Conservation (phyloP, 2,888 invertebrate species). For the Epinotia demarniana region DNA sequence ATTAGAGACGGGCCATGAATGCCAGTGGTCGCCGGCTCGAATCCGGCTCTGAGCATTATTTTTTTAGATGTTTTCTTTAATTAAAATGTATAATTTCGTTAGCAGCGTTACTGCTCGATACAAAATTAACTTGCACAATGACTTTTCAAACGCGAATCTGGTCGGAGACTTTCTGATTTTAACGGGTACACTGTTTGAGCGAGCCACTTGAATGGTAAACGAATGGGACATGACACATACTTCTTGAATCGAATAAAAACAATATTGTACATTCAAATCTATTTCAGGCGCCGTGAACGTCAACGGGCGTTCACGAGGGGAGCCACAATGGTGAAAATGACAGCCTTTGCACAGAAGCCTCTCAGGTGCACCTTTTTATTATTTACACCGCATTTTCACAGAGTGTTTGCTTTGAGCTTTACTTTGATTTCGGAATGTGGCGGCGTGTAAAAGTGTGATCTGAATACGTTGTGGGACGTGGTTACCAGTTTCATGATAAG, state of each 20-base stretch:
- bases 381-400: constrained; percentile 83
- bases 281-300: constrained; percentile 57
- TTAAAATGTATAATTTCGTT: too few relatives aligned
- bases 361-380: constrained; percentile 79
- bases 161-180: too few relatives aligned
- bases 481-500: constrained; percentile 67
- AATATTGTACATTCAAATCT: constrained; percentile 51
- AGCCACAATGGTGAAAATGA: constrained; percentile 76
- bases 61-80: too few relatives aligned
- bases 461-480: constrained; percentile 66
- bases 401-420: constrained; percentile 81
- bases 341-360: constrained; percentile 66
- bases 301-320: constrained; percentile 69
- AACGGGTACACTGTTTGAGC: too few relatives aligned
- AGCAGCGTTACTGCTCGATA: too few relatives aligned
- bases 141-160: too few relatives aligned
- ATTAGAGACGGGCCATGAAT: too few relatives aligned
- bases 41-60: too few relatives aligned
- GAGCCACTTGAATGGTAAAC: too few relatives aligned
- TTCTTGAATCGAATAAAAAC: constrained; percentile 38
- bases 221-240: too few relatives aligned
- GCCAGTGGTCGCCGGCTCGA: too few relatives aligned
- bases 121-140: too few relatives aligned
- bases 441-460: constrained; percentile 76
- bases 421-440: constrained; percentile 83